phyloP scores from a whole-genome alignment of 2,113 vertebrate genomes.

The Gila orcuttii region DNA sequence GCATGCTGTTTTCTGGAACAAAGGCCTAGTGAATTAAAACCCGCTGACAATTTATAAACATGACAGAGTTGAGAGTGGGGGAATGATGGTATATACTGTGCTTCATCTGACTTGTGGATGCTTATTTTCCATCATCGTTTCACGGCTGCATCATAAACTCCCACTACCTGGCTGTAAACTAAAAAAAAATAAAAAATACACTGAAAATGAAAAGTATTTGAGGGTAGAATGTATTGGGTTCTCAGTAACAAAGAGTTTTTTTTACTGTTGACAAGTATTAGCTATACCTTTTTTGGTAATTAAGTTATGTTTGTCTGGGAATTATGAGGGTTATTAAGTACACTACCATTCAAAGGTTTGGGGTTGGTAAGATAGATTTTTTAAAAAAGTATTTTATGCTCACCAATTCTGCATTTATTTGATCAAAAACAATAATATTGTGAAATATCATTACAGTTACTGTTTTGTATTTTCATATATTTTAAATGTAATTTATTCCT shows the following conservation, averaged over 20 bases:
- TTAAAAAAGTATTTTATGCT: neutral
- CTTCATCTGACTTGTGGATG: constrained; percentile 28
- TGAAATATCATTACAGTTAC: too few species aligned
- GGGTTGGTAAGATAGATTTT: neutral
- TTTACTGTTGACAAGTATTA: constrained; percentile 5
- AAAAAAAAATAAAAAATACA: neutral
- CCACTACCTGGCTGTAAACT: neutral
- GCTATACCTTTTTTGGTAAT: neutral
- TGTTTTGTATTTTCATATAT: too few species aligned
- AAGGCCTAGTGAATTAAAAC: constrained; percentile 40
- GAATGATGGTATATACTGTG: neutral
- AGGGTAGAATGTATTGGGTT: neutral
- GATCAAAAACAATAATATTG: too few species aligned
- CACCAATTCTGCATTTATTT: too few species aligned
- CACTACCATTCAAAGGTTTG: neutral
- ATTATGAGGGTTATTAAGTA: neutral
- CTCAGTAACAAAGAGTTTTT: neutral
- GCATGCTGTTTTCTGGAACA: constrained; percentile 28
- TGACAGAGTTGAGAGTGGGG: neutral
- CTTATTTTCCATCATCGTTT: constrained; percentile 5
- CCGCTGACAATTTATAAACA: constrained; percentile 18
- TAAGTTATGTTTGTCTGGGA: neutral
- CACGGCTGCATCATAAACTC: constrained; percentile 28
- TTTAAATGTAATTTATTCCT: neutral
- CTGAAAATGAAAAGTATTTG: constrained; percentile 5